phyloP scores from a whole-genome alignment of 1,140 invertebrate genomes.

The Cydia splendana region DNA sequence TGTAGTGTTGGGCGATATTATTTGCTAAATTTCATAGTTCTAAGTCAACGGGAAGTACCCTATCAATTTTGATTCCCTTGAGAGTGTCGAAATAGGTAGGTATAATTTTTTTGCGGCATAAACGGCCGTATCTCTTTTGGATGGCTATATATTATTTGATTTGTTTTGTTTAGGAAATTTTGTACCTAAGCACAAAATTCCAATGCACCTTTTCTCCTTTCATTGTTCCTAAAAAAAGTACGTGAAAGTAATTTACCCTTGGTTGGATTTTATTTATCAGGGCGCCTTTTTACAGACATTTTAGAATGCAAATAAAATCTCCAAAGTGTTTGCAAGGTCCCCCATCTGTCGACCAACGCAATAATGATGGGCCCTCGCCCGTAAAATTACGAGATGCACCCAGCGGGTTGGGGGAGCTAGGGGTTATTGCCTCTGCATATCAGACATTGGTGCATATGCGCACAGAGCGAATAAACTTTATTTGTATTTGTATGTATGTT shows the following conservation, averaged over 20 bases:
- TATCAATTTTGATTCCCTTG: too few relatives aligned
- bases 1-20: too few relatives aligned
- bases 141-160: too few relatives aligned
- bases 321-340: slow-evolving; percentile 15
- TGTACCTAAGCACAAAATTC: too few relatives aligned
- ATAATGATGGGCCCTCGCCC: slow-evolving; percentile 65
- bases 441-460: slow-evolving; percentile 59
- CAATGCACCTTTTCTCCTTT: too few relatives aligned
- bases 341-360: slow-evolving; percentile 46
- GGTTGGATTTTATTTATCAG: not conserved
- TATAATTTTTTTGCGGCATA: too few relatives aligned
- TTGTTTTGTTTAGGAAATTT: too few relatives aligned
- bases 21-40: too few relatives aligned
- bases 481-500: slow-evolving; percentile 57
- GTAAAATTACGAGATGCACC: slow-evolving; percentile 68
- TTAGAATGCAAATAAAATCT: slow-evolving; percentile 13
- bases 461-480: slow-evolving; percentile 77
- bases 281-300: not conserved
- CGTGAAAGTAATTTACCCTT: not conserved
- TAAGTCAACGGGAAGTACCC: too few relatives aligned
- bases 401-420: slow-evolving; percentile 65
- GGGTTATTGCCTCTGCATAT: slow-evolving; percentile 74
- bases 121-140: too few relatives aligned
- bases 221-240: too few relatives aligned
- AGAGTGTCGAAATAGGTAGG: too few relatives aligned